A percentile compares a stretch with the other conserved stretches of the same genome.
Evolutionary conservation across 2,113 vertebrate species (phyloP).

Genomic region (Centropristis striata): DNA sequence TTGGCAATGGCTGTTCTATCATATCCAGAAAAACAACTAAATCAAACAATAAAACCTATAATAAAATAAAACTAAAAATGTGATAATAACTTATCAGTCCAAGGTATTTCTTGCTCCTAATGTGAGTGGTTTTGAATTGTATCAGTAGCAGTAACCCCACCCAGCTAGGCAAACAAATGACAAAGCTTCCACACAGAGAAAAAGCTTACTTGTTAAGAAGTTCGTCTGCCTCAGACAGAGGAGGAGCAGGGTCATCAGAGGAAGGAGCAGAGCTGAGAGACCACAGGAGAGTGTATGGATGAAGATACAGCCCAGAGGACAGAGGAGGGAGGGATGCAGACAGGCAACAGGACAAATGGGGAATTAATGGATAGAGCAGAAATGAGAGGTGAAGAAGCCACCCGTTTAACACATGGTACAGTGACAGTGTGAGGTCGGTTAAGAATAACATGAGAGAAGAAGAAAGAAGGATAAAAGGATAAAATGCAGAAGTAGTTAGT

Average conservation of each 20-base stretch:
- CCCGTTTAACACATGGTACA: slow-evolving; percentile 16
- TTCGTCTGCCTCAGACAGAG: slow-evolving; percentile 93
- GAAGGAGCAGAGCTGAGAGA: slow-evolving; percentile 85
- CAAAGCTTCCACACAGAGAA: slow-evolving; percentile 26
- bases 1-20: neutral
- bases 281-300: slow-evolving; percentile 55
- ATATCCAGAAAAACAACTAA: neutral
- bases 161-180: slow-evolving; percentile 14
- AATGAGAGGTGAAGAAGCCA: slow-evolving; percentile 5
- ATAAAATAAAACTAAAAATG: neutral
- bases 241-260: slow-evolving; percentile 91
- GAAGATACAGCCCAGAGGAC: slow-evolving; percentile 47
- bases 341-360: slow-evolving; percentile 17
- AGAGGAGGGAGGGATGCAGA: slow-evolving; percentile 9
- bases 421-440: slow-evolving; percentile 16
- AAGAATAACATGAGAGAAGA: slow-evolving; percentile 21
- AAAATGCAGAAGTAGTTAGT: slow-evolving; percentile 78
- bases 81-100: neutral
- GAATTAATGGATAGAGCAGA: slow-evolving; percentile 25
- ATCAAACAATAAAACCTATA: neutral
- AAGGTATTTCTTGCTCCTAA: neutral
- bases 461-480: slow-evolving; percentile 33
- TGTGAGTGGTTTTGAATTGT: neutral
- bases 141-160: too few species aligned
- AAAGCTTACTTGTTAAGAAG: slow-evolving; percentile 94